Percentiles rank a stretch among this genome's conserved stretches.
Evolutionary conservation across 1,140 invertebrate species (phyloP).

Genomic region (Apis mellifera): DNA sequence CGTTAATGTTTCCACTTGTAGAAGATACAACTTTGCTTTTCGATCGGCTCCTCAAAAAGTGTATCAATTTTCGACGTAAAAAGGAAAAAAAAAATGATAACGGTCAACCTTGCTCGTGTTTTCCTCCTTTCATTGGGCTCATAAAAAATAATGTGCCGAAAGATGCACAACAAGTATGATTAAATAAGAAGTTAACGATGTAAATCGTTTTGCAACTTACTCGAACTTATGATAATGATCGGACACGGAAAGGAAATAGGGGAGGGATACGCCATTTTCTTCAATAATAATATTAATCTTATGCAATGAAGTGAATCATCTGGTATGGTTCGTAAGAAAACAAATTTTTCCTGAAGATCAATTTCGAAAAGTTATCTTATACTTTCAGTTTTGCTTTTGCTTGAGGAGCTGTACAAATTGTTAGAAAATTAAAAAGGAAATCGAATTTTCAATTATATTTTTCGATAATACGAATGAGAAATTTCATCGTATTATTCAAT

Average conservation of each 20-base stretch:
- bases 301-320: neutral
- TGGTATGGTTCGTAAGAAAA: neutral
- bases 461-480: no score
- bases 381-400: neutral
- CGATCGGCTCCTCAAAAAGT: neutral
- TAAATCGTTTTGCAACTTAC: neutral
- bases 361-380: no score
- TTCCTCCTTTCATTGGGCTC: neutral
- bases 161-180: slow-evolving; percentile 9
- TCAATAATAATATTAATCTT: slow-evolving; percentile 14
- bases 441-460: no score
- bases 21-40: neutral
- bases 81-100: neutral
- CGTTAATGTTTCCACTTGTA: neutral
- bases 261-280: neutral
- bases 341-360: neutral
- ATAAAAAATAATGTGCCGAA: slow-evolving; percentile 24
- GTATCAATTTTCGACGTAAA: neutral
- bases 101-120: neutral
- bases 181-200: slow-evolving; percentile 31
- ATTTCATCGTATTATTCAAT: no score
- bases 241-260: neutral
- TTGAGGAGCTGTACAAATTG: no score
- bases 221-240: slow-evolving; percentile 7
- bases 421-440: neutral